Percentiles rank a stretch among this genome's conserved stretches.
Conservation (phyloP, 2,888 invertebrate genomes). For the Oeneis ivallda region DNA sequence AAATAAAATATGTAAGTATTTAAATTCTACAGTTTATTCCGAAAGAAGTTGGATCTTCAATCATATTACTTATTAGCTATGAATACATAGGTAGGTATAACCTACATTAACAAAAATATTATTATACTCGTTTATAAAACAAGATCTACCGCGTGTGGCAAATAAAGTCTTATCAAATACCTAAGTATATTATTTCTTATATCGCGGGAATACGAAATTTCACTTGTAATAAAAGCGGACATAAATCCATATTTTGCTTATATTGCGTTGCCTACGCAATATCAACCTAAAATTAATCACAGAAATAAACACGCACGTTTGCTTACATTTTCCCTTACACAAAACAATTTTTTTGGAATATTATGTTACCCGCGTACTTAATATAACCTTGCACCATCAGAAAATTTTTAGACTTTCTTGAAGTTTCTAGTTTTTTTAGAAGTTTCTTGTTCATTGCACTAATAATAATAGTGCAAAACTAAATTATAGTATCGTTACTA, state of each 20-base stretch:
- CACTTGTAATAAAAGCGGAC: conserved; percentile 38
- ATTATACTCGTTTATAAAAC: conserved; percentile 13
- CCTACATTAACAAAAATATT: no score
- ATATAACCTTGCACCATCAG: not conserved
- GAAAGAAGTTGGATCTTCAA: no score
- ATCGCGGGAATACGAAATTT: conserved; percentile 34
- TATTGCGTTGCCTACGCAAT: conserved; percentile 33
- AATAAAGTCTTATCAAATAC: conserved; percentile 37
- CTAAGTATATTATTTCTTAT: conserved; percentile 26
- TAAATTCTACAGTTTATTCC: no score
- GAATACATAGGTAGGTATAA: no score
- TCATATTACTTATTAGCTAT: no score
- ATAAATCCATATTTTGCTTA: conserved; percentile 38
- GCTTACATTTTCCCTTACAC: conserved; percentile 14
- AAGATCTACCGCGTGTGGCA: conserved; percentile 23
- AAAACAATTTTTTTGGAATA: conserved; percentile 1
- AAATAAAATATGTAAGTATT: no score
- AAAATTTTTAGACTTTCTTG: not conserved
- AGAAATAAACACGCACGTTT: conserved; percentile 20
- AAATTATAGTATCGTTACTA: no score
- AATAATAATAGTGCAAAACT: no score
- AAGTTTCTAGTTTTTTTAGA: no score
- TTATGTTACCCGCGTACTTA: not conserved
- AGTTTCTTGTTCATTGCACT: not conserved
- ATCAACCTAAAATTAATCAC: conserved; percentile 28